phyloP scores from a whole-genome alignment of 2,888 invertebrate genomes.

The Enchytraeus crypticus region DNA sequence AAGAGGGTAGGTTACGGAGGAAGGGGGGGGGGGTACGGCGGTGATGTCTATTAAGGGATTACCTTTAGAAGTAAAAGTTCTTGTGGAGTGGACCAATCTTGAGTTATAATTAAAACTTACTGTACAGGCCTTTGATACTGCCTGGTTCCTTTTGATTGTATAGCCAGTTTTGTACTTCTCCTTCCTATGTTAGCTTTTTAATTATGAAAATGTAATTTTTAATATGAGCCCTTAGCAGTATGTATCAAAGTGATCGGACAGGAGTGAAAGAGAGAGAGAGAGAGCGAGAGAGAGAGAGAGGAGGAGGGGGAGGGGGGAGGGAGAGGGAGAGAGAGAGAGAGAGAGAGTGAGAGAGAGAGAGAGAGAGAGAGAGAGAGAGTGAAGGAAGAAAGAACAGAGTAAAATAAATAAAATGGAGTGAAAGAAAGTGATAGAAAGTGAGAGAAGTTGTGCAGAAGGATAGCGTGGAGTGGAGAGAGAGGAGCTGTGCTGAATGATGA shows the following conservation, averaged over 20 bases:
- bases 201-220: too few relatives aligned
- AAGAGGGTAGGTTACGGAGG: not conserved
- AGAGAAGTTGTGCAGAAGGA: too few relatives aligned
- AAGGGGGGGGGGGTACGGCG: not conserved
- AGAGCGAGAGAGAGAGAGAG: not conserved
- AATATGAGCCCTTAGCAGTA: too few relatives aligned
- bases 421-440: not conserved
- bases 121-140: too few relatives aligned
- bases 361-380: not conserved
- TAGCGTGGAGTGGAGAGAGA: too few relatives aligned
- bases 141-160: too few relatives aligned
- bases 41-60: not conserved
- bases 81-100: too few relatives aligned
- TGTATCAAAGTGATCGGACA: not conserved
- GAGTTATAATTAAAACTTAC: too few relatives aligned
- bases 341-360: not conserved
- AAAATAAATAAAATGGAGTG: not conserved
- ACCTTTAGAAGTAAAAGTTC: not conserved
- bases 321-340: not conserved
- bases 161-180: too few relatives aligned
- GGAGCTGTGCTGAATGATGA: too few relatives aligned
- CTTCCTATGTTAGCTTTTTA: too few relatives aligned
- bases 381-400: not conserved
- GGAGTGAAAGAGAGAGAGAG: not conserved
- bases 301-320: not conserved